Percentiles rank a stretch among this genome's conserved stretches.
phyloP scores from a whole-genome alignment of 2,113 vertebrate species.

The Pardalotus punctatus region DNA sequence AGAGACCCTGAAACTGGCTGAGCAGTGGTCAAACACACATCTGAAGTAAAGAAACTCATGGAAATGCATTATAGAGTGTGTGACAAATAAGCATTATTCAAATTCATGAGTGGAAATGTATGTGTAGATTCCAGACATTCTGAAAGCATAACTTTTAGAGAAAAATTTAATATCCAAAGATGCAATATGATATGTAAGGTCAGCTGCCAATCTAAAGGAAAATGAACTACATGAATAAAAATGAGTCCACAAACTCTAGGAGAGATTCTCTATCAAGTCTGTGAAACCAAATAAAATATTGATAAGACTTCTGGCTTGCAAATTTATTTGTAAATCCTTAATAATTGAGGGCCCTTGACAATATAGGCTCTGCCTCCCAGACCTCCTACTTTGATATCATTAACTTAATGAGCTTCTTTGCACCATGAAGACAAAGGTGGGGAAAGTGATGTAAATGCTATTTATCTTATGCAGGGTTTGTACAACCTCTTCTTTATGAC shows the following conservation, averaged over 20 bases:
- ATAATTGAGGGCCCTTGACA: conserved; percentile 23
- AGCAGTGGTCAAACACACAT: background rate
- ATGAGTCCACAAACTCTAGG: background rate
- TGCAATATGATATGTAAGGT: background rate
- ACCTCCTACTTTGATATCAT: conserved; percentile 65
- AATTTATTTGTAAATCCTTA: conserved; percentile 32
- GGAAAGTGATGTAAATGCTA: conserved; percentile 50
- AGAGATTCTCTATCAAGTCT: background rate
- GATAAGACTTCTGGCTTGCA: background rate
- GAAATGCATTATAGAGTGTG: background rate
- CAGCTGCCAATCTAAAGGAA: background rate
- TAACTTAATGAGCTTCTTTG: conserved; percentile 62
- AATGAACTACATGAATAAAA: background rate
- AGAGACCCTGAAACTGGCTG: background rate
- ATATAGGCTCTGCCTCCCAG: conserved; percentile 47
- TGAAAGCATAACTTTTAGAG: background rate
- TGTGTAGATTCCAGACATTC: background rate
- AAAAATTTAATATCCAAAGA: background rate
- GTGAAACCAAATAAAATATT: conserved; percentile 21
- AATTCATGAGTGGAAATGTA: background rate
- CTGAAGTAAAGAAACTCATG: background rate
- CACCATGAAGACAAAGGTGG: conserved; percentile 66
- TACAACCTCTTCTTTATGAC: conserved; percentile 58
- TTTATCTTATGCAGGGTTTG: conserved; percentile 63
- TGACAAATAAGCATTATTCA: background rate